Percentiles rank a stretch among this genome's conserved stretches.
Conservation (phyloP, 1,140 invertebrate species). For the Apis laboriosa region DNA sequence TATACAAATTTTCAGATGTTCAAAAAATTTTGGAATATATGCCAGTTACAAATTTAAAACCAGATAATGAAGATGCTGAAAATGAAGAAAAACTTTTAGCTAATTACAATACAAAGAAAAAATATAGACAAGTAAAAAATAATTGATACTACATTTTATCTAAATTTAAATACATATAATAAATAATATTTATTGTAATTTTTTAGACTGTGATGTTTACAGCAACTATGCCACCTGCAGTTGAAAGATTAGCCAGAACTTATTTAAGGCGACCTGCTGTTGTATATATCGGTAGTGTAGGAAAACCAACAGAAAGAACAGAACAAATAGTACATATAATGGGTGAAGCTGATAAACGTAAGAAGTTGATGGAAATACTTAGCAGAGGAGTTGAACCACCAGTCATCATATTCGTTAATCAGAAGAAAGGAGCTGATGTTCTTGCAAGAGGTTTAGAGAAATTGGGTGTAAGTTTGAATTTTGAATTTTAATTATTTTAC, state of each 20-base stretch:
- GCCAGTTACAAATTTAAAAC: slow-evolving; percentile 99
- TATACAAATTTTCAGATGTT: slow-evolving; percentile 85
- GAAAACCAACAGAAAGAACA: slow-evolving; percentile 98
- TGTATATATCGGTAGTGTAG: slow-evolving; percentile 99
- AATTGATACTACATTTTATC: slow-evolving; percentile 9
- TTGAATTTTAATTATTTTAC: slow-evolving; percentile 12
- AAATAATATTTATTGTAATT: slow-evolving; percentile 36
- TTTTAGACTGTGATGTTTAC: slow-evolving; percentile 99
- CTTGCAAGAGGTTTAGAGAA: slow-evolving; percentile 98
- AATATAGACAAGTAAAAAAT: slow-evolving; percentile 91
- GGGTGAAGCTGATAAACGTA: slow-evolving; percentile 95
- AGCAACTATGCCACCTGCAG: slow-evolving; percentile 99
- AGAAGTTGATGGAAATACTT: slow-evolving; percentile 93
- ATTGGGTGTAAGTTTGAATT: slow-evolving; percentile 86
- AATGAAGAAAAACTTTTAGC: slow-evolving; percentile 94
- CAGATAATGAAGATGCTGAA: slow-evolving; percentile 99
- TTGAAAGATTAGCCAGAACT: slow-evolving; percentile 96
- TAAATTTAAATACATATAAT: slow-evolving; percentile 20
- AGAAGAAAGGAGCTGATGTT: slow-evolving; percentile 99
- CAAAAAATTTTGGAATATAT: slow-evolving; percentile 99
- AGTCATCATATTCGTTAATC: slow-evolving; percentile 99
- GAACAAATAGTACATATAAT: slow-evolving; percentile 99
- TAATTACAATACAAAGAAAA: slow-evolving; percentile 98
- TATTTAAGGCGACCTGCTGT: slow-evolving; percentile 97
- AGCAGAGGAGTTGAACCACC: slow-evolving; percentile 95